Conservation (phyloP, 2,113 vertebrate species). For the Mixornis gularis region DNA sequence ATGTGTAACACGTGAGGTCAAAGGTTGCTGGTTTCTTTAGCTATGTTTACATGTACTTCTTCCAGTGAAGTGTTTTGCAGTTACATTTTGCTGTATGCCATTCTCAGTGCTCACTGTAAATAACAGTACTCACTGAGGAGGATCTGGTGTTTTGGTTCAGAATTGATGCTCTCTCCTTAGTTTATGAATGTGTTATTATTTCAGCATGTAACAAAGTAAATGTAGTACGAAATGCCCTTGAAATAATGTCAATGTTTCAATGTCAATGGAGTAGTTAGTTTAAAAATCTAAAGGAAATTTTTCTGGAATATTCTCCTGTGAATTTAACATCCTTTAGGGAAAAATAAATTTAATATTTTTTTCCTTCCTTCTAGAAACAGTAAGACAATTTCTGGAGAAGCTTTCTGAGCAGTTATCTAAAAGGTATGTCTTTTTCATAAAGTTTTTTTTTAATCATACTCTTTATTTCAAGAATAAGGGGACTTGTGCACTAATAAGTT, state of each 20-base stretch:
- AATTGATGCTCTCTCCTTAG: not conserved
- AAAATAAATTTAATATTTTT: not conserved
- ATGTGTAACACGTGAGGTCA: not conserved
- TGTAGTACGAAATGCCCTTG: not conserved
- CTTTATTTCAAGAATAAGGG: not conserved
- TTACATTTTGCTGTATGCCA: not conserved
- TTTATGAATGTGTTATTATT: not conserved
- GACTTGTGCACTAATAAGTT: not conserved
- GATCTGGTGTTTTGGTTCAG: not conserved
- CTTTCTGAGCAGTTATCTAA: constrained; percentile 87
- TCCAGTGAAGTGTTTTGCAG: not conserved
- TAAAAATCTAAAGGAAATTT: not conserved
- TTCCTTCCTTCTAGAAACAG: constrained; percentile 77
- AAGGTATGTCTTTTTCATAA: constrained; percentile 72
- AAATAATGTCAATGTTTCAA: not conserved
- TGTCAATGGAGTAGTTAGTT: not conserved
- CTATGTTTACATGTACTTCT: not conserved
- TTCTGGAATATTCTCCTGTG: not conserved
- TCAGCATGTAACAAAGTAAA: not conserved
- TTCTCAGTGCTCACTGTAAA: not conserved
- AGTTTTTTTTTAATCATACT: not conserved
- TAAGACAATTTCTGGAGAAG: constrained; percentile 88
- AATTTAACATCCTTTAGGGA: not conserved
- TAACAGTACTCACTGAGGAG: not conserved
- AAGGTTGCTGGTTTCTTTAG: not conserved